phyloP scores from a whole-genome alignment of 2,888 invertebrate genomes.

The Lordiphosa andalusiaca region DNA sequence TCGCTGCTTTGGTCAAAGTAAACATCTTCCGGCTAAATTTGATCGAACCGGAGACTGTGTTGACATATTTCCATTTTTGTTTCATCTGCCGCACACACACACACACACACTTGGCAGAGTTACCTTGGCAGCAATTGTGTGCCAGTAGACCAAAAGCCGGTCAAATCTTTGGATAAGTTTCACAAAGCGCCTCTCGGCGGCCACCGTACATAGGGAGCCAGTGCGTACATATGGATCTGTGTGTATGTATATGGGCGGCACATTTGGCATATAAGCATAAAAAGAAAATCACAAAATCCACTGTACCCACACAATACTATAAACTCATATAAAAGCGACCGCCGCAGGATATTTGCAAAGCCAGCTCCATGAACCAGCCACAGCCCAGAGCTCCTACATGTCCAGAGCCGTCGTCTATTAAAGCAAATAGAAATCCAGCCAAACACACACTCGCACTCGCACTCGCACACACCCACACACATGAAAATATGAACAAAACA shows the following conservation, averaged over 20 bases:
- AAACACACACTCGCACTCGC: constrained; percentile 5
- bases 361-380: constrained; percentile 30
- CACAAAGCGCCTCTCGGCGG: constrained; percentile 39
- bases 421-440: constrained; percentile 62
- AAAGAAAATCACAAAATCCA: constrained; percentile 70
- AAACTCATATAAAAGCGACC: constrained; percentile 66
- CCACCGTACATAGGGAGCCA: constrained; percentile 4
- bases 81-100: constrained; percentile 7
- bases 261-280: constrained; percentile 44
- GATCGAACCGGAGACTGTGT: constrained; percentile 9
- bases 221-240: background rate
- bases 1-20: background rate
- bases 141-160: constrained; percentile 32
- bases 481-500: constrained; percentile 55
- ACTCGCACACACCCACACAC: constrained; percentile 6
- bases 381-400: constrained; percentile 24
- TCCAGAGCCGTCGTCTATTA: constrained; percentile 55
- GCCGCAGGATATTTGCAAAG: constrained; percentile 69
- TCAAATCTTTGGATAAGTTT: constrained; percentile 54
- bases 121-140: constrained; percentile 35
- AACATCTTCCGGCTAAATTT: constrained; percentile 6
- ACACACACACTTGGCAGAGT: constrained; percentile 13
- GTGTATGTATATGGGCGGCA: constrained; percentile 1
- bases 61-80: constrained; percentile 8
- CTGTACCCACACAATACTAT: constrained; percentile 43